Base-by-base conservation (phyloP, 1,140 invertebrate genomes). In the Mycetomoellerius zeteki region DNA sequence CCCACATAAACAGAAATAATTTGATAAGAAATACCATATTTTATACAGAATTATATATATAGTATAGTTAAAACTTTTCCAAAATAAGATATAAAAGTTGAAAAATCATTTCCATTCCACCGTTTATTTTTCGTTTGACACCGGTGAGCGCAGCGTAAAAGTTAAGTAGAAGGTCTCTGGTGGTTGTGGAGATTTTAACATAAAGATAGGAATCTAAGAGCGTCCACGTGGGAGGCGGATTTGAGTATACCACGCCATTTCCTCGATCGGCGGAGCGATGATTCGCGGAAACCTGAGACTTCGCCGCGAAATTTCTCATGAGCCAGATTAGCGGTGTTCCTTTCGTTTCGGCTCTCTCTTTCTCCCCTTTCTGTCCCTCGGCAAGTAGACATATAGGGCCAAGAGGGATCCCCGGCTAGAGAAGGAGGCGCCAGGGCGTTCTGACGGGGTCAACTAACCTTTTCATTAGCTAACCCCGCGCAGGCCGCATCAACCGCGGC, bases 401-500 rank as follows among this genome's bases (percentile, higher is more conserved):
- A 56, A 86, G 72, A 75, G 14, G 54, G 58, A 12, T 43, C 73
- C 27, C 77, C 58, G 86, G 88, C 84, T 86, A 91, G 89, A 88
- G 81, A 91, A 92, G 91, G 91, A 95, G 94, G 94, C 94, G 94
- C 93, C 94, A 94, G 94, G 94, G 94, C 94, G 94, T 94, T 95
- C 89, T 94, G 90, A 81, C 90, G 92, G 94, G 94, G 94, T 95
- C 94, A 95, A 95, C 88, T 95, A 95, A 95, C 94, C 94, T 94
- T 95, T 95, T 95, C 94, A 95, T 95, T 95, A 94, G 94, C 91
- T 94, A 93, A 93, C 93, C 92, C 91, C 92, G 88, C 82, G 86
- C 78, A 82, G 77, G 90, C 90, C 91, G 91, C 90, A 86, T 90
- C 85, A 88, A 89, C 86, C 92, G 91, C 91, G 91, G 90, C 88